Percentiles rank a stretch among this genome's conserved stretches.
Evolutionary conservation across 1,140 invertebrate species (phyloP).

Genomic region (Tetragonula clypearis): DNA sequence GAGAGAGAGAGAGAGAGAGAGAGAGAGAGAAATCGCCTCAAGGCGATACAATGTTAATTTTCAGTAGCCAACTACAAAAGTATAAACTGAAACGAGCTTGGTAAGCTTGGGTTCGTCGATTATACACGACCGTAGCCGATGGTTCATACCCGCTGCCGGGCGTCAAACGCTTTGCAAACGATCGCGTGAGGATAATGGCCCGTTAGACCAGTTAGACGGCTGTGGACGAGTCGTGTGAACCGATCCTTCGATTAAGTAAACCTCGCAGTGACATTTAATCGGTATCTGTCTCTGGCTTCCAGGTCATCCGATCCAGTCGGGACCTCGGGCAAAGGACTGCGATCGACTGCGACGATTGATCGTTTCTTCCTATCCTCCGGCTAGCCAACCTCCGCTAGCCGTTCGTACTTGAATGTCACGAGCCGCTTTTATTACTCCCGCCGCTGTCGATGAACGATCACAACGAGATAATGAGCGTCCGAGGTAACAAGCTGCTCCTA

Average conservation of each 20-base stretch:
- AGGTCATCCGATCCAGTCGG: constrained; percentile 57
- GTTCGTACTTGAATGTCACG: constrained; percentile 64
- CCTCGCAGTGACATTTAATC: constrained; percentile 73
- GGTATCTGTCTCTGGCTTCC: constrained; percentile 66
- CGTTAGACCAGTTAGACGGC: constrained; percentile 61
- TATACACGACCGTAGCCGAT: background rate
- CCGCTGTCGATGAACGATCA: constrained; percentile 16
- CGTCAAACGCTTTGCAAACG: constrained; percentile 47
- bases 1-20: too few species aligned
- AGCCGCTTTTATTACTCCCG: constrained; percentile 51
- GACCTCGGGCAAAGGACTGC: constrained; percentile 34
- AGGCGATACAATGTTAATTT: too few species aligned
- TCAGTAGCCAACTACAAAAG: too few species aligned
- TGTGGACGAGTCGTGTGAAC: constrained; percentile 74
- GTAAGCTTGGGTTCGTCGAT: background rate
- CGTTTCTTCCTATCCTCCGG: constrained; percentile 32
- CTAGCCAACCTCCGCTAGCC: background rate
- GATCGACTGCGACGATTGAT: constrained; percentile 30
- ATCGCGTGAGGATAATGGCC: constrained; percentile 74
- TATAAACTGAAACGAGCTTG: too few species aligned
- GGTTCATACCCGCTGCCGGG: constrained; percentile 48
- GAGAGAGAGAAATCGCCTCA: too few species aligned
- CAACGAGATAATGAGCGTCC: constrained; percentile 13
- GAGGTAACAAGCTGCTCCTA: background rate
- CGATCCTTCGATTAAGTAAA: constrained; percentile 73